Conservation (phyloP, 30 jellyfish, hydroid and myxozoan genomes). For the Haliclystus octoradiatus region DNA sequence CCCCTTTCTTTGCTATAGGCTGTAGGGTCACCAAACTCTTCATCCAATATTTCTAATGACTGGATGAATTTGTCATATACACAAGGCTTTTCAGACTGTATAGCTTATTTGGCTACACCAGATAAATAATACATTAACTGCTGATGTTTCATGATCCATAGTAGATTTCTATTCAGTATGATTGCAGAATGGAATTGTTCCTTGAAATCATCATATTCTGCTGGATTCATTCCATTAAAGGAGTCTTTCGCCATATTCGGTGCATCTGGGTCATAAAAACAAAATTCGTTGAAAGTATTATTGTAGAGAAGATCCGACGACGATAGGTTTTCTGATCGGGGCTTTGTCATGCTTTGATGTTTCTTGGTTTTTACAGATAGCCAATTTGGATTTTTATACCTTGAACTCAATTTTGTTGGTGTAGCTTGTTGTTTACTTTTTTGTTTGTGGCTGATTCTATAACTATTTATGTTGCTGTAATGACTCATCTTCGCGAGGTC, state of each 20-base stretch:
- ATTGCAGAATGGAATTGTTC: too few species aligned
- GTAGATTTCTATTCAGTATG: too few species aligned
- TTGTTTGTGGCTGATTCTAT: too few species aligned
- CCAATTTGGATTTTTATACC: background rate
- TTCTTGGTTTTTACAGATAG: background rate
- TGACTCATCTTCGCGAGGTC: too few species aligned
- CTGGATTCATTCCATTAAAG: background rate
- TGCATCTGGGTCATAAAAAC: background rate
- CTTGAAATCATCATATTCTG: too few species aligned
- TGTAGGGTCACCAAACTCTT: background rate
- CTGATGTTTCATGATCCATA: too few species aligned
- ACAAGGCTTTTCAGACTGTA: too few species aligned
- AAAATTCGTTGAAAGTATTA: background rate
- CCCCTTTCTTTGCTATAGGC: constrained; percentile 2
- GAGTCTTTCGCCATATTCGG: background rate
- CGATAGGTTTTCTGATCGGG: background rate
- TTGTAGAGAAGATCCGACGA: background rate
- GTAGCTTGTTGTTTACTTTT: too few species aligned
- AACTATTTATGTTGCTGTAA: too few species aligned
- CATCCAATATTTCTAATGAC: background rate
- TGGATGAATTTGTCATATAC: background rate
- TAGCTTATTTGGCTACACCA: too few species aligned
- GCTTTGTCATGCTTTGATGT: background rate
- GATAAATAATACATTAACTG: too few species aligned
- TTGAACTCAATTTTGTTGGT: background rate